A percentile compares a stretch with the other conserved stretches of the same genome.
Evolutionary conservation across 2,797 vertebrate genomes (phyloP).

Genomic region (Sebastes kiyomatsui): DNA sequence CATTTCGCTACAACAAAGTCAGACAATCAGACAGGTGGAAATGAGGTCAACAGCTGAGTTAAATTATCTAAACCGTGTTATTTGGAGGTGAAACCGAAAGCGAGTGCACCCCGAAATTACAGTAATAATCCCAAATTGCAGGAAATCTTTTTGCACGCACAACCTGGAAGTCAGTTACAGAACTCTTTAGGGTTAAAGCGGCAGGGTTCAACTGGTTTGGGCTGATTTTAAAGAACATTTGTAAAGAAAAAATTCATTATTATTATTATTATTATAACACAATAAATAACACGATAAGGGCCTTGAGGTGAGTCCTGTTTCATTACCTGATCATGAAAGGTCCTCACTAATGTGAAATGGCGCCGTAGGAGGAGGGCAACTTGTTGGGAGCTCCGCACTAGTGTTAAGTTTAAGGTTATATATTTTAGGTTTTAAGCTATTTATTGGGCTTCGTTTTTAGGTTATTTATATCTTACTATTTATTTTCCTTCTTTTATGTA

Average conservation of each 20-base stretch:
- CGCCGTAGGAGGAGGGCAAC: no score
- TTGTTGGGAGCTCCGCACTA: no score
- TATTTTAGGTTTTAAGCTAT: no score
- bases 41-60: neutral
- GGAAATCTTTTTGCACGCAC: constrained; percentile 20
- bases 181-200: neutral
- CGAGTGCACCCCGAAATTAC: neutral
- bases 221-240: neutral
- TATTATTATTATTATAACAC: neutral
- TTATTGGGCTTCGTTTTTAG: no score
- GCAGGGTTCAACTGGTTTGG: neutral
- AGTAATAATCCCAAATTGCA: constrained; percentile 20
- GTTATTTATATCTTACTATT: no score
- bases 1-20: neutral
- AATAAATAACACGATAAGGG: neutral
- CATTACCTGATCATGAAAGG: neutral
- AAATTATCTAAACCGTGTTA: neutral
- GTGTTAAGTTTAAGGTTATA: no score
- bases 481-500: no score
- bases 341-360: neutral
- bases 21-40: neutral
- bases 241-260: neutral
- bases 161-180: neutral
- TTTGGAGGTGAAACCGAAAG: neutral
- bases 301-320: neutral